Conservation (phyloP, 2,888 invertebrate genomes). For the Caenorhabditis panamensis region DNA sequence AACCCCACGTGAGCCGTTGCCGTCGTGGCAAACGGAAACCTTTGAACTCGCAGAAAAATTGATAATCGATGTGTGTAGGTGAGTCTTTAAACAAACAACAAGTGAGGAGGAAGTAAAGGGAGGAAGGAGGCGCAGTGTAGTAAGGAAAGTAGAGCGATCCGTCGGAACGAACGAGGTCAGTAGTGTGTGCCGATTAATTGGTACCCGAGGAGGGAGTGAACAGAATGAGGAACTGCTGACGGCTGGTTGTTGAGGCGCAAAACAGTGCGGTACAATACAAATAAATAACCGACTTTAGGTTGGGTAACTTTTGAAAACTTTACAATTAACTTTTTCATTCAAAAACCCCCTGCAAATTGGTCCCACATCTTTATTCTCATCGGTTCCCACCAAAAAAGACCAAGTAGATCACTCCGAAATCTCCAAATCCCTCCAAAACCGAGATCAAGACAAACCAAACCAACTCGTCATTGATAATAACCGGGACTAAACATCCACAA, state of each 20-base stretch:
- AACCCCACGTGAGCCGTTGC: too few species aligned
- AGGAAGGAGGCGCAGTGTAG: slow-evolving; percentile 1
- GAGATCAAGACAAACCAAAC: too few species aligned
- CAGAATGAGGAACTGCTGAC: neutral
- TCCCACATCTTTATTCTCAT: too few species aligned
- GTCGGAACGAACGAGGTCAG: slow-evolving; percentile 35
- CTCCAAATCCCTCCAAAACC: too few species aligned
- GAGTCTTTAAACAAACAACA: slow-evolving; percentile 40
- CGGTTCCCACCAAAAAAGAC: too few species aligned
- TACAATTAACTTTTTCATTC: too few species aligned
- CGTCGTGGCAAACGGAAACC: slow-evolving; percentile 14
- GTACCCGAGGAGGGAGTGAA: slow-evolving; percentile 11
- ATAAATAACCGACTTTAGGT: neutral
- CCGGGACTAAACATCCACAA: too few species aligned
- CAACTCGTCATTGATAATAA: too few species aligned
- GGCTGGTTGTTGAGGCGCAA: neutral
- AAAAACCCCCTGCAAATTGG: too few species aligned
- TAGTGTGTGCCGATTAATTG: slow-evolving; percentile 30
- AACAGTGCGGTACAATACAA: neutral
- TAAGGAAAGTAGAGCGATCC: slow-evolving; percentile 26
- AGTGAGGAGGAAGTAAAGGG: neutral
- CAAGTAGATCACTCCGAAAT: too few species aligned
- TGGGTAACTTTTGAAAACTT: too few species aligned
- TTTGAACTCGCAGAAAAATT: slow-evolving; percentile 6
- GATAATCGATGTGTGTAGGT: slow-evolving; percentile 30